phyloP scores from a whole-genome alignment of 64 coral and sea anemone genomes.

The Anthopleura sola region DNA sequence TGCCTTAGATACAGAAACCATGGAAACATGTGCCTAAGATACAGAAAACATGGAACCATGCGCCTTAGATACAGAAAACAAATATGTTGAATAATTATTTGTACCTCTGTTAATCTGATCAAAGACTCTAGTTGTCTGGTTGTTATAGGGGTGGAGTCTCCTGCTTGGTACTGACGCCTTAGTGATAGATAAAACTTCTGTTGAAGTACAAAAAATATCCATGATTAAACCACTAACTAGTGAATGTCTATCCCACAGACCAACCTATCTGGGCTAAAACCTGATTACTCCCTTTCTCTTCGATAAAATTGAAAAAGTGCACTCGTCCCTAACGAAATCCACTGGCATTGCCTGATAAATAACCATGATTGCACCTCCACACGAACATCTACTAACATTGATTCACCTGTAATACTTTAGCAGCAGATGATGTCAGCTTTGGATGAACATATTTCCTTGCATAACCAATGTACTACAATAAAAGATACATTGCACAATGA shows the following conservation, averaged over 20 bases:
- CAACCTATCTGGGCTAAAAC: too few species aligned
- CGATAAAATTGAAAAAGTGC: too few species aligned
- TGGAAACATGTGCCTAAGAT: neutral
- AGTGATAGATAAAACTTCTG: slow-evolving; percentile 92
- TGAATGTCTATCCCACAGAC: neutral
- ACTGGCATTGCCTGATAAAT: too few species aligned
- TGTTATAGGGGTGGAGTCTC: slow-evolving; percentile 86
- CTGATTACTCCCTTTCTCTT: too few species aligned
- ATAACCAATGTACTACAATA: slow-evolving; percentile 80
- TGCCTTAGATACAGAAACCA: neutral
- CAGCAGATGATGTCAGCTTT: slow-evolving; percentile 76
- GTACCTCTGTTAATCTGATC: slow-evolving; percentile 94
- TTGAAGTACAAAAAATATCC: slow-evolving; percentile 9
- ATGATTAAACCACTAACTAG: neutral
- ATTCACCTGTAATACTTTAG: slow-evolving; percentile 90
- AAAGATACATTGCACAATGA: neutral
- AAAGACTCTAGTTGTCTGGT: slow-evolving; percentile 95
- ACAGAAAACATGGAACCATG: neutral
- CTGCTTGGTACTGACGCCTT: slow-evolving; percentile 70
- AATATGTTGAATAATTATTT: neutral
- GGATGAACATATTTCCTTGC: slow-evolving; percentile 93
- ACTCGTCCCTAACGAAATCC: too few species aligned
- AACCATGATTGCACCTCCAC: too few species aligned
- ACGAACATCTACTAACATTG: neutral
- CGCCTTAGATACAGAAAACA: neutral